Evolutionary conservation across 2,797 vertebrate genomes (phyloP), one percentile per base, ranked within the genome.

Genomic region (Leptodactylus fallax): DNA sequence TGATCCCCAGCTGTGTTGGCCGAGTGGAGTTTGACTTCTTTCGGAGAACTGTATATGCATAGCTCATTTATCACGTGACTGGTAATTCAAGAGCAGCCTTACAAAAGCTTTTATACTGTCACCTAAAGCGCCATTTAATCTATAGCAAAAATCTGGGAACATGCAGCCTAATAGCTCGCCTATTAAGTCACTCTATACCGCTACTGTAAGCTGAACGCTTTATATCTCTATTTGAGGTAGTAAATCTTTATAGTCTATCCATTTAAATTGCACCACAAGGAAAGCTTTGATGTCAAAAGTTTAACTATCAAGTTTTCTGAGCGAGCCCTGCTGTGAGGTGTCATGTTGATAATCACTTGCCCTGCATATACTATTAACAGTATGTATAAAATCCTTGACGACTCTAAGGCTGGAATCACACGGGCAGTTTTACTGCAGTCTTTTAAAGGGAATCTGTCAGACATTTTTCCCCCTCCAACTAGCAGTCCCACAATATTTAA

Each of bases 61-160:
- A 25, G 49, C 63, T 56, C 56, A 58, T 82, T 87, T 87, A 78
- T 83, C 71, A 47, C 25, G 25, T 47, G 17, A 25, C 69, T 49
- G 7, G 79, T 77, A 78, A 77, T 10, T 69, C n/a, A 74, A 51
- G 79, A 49, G 56, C 67, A n/a, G 45, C 45, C 60, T 81, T 51
- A 60, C 63, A 69, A 60, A 81, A 72, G 45, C 63, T 71, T 83
- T 72, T 86, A 78, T 80, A 80, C 77, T 23, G 47, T 55, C 60
- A 79, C 72, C 23, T 36, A 25, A 85, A 55, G 84, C 60, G n/a
- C 78, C 78, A 86, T 67, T 72, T 80, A 71, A 79, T 79, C 45
- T 85, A n/a, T 13, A 83, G 81, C 7, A 61, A 58, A 72, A 58
- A 71, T 80, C 23, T 56, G 51, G 49, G 25, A 81, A 72, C n/a